Base-by-base conservation (phyloP, 2,797 vertebrate species). In the Cuculus canorus region DNA sequence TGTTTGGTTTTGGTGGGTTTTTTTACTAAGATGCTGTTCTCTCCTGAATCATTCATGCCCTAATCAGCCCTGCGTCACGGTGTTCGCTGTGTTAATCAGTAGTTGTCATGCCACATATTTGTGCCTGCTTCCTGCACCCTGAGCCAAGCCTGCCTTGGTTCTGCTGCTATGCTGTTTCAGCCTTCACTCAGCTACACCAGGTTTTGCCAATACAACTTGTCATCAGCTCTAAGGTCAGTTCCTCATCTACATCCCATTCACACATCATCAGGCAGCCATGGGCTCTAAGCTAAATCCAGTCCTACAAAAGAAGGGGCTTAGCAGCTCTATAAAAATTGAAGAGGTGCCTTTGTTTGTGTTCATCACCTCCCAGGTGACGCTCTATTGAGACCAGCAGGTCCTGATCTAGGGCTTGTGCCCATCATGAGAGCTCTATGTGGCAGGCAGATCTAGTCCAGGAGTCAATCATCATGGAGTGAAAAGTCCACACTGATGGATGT, bases 221-320 rank as follows among this genome's bases (percentile, higher is more conserved):
- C 94, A 96, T 96, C 95, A 85, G 71, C 76, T 94, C 68, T 64
- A 85, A 73, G 81, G 88, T 80, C 94, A 83, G 64, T 7, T 92
- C 83, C 53, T 88, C n/a, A 0, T 77, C 0, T 1, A 87, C 71
- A 81, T 90, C 93, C 93, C 91, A 0, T 95, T 96, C 94, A 92
- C 94, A 93, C 33, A 7, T 96, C 94, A 93, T 93, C 95, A 88
- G 66, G 77, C 71, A 94, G 71, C 93, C 83, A 73, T 59, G 54
- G 86, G 45, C 86, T 92, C 86, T 23, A 3, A 80, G 75, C 75
- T 94, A 93, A 95, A 93, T 82, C 64, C 92, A 93, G 5, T 33
- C 32, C 41, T 86, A 70, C 80, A 86, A 91, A 92, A 90, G 82
- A 77, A 94, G 94, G 75, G 80, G 86, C 68, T 96, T 95, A 92